Conservation (phyloP, 2,888 invertebrate genomes). For the Rotaria magnacalcarata region DNA sequence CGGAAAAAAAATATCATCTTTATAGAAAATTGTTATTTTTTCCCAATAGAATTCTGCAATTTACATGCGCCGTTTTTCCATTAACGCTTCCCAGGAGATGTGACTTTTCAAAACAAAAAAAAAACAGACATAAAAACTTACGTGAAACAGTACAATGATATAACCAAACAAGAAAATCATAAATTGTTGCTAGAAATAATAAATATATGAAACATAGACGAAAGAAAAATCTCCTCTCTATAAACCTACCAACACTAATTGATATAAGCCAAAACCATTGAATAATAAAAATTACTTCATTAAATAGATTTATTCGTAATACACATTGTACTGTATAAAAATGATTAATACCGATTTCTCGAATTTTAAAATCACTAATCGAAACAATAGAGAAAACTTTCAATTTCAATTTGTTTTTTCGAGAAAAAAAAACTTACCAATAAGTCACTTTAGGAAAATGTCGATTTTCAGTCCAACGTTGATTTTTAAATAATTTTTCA, state of each 20-base stretch:
- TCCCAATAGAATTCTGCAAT: not conserved
- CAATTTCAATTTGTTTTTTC: not conserved
- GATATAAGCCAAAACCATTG: conserved; percentile 46
- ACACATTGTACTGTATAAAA: conserved; percentile 48
- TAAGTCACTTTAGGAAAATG: conserved; percentile 46
- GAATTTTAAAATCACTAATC: conserved; percentile 47
- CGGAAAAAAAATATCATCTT: not conserved
- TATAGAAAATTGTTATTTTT: not conserved
- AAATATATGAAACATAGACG: not conserved
- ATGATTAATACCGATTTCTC: conserved; percentile 46
- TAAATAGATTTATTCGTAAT: conserved; percentile 47
- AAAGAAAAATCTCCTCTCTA: not conserved
- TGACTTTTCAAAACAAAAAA: not conserved
- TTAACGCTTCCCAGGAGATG: not conserved
- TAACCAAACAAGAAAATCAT: conserved; percentile 34
- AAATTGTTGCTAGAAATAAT: not conserved
- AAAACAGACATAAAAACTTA: not conserved
- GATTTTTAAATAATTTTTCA: conserved; percentile 42
- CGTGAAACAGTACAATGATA: conserved; percentile 23
- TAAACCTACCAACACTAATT: not conserved
- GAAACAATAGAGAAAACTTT: not conserved
- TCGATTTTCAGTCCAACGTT: conserved; percentile 43
- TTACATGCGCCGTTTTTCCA: not conserved
- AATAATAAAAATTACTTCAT: conserved; percentile 46
- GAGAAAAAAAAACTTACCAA: conserved; percentile 14